Conservation (phyloP, 2,888 invertebrate species). For the Hedychridium roseum region DNA sequence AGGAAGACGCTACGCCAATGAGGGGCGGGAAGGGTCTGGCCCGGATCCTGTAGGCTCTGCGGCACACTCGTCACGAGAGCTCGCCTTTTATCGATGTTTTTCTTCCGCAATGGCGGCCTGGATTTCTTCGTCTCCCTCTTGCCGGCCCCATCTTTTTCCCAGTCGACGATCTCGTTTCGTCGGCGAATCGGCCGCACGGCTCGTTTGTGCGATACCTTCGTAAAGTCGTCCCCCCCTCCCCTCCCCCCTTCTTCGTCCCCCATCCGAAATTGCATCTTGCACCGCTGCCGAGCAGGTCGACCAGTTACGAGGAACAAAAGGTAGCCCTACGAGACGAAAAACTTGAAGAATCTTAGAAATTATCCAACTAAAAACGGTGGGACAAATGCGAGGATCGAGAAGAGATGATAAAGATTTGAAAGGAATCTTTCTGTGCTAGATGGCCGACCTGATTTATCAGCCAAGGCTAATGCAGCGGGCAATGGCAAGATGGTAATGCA, state of each 20-base stretch:
- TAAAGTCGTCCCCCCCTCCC: not conserved
- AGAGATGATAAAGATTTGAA: too few relatives aligned
- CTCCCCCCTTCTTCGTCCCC: too few relatives aligned
- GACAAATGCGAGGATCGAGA: too few relatives aligned
- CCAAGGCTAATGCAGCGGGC: too few relatives aligned
- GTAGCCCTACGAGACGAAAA: too few relatives aligned
- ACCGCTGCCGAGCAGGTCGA: not conserved
- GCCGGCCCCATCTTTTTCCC: not conserved
- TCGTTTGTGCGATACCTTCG: not conserved
- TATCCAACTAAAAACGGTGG: too few relatives aligned
- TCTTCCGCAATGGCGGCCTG: conserved; percentile 23
- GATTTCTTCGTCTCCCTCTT: conserved; percentile 17
- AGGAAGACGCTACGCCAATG: conserved; percentile 35
- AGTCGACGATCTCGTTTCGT: too few relatives aligned
- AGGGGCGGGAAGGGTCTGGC: conserved; percentile 35
- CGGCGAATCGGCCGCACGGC: not conserved
- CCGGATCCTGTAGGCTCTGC: conserved; percentile 44
- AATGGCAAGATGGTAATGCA: too few relatives aligned
- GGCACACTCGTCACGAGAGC: conserved; percentile 24
- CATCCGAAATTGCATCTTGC: conserved; percentile 1
- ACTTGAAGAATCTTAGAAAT: too few relatives aligned
- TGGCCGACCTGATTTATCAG: too few relatives aligned
- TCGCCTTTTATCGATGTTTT: conserved; percentile 33
- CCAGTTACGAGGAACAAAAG: conserved; percentile 17
- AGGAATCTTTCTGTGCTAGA: too few relatives aligned